phyloP scores from a whole-genome alignment of 2,113 vertebrate genomes.

The Caranx melampygus region DNA sequence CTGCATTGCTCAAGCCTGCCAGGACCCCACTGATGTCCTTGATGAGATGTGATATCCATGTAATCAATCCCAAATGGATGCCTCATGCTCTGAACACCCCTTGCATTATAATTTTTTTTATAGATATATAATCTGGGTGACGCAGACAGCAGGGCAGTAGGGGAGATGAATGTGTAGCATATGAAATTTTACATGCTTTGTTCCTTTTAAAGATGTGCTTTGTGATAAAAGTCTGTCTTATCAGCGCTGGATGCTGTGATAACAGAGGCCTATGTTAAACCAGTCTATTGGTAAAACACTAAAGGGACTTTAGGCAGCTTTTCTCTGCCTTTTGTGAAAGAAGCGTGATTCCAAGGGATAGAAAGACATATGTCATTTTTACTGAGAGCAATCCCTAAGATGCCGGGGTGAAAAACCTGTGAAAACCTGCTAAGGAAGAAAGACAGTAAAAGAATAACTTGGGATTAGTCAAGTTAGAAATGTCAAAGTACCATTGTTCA shows the following conservation, averaged over 20 bases:
- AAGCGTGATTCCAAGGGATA: conserved; percentile 11
- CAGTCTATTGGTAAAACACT: conserved; percentile 51
- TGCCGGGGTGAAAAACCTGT: not conserved
- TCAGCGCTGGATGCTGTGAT: conserved; percentile 50
- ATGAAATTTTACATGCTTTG: conserved; percentile 43
- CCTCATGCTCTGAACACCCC: conserved; percentile 36
- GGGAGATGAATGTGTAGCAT: conserved; percentile 43
- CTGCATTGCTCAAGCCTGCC: conserved; percentile 65
- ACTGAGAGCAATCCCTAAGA: not conserved
- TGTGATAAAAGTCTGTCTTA: conserved; percentile 58
- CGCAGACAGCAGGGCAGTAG: conserved; percentile 42
- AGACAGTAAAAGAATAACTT: not conserved
- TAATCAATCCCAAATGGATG: conserved; percentile 68
- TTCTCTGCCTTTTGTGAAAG: conserved; percentile 15
- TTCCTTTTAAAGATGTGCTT: conserved; percentile 52
- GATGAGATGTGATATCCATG: conserved; percentile 72
- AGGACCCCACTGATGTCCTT: conserved; percentile 63
- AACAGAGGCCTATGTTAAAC: conserved; percentile 36
- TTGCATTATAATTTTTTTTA: conserved; percentile 61
- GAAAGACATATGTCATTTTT: conserved; percentile 12
- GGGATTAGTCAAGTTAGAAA: not conserved
- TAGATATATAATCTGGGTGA: conserved; percentile 59
- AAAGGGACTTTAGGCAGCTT: conserved; percentile 40
- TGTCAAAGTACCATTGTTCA: conserved; percentile 16
- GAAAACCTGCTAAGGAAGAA: not conserved